These are phyloP conservation scores for Anguilla megastoma DNA, from an alignment of 2,797 vertebrate species.

Conservation along the genomic window DNA sequence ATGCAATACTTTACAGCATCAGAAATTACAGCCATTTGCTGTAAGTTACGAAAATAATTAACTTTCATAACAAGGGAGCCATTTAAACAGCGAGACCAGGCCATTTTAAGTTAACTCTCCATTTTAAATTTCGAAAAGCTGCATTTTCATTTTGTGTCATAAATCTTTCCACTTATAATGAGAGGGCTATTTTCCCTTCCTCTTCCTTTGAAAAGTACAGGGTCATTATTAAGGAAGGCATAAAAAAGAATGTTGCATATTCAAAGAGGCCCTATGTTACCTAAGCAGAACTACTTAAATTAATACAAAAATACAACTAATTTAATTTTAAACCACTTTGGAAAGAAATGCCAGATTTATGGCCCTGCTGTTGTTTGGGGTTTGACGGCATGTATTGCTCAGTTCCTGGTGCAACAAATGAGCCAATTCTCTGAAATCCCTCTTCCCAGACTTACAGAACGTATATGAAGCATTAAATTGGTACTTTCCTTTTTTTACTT, in stretches of 20 bases:
- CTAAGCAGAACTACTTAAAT: slow-evolving; percentile 47
- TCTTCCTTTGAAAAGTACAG: slow-evolving; percentile 59
- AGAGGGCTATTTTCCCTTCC: slow-evolving; percentile 52
- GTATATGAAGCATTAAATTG: background rate
- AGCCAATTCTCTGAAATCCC: background rate
- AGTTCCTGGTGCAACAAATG: background rate
- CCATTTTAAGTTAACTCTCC: slow-evolving; percentile 51
- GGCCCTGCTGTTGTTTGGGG: background rate
- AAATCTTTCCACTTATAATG: slow-evolving; percentile 67
- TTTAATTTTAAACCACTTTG: slow-evolving; percentile 48
- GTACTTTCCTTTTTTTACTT: background rate
- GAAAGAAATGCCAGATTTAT: slow-evolving; percentile 8
- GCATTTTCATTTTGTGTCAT: slow-evolving; percentile 63
- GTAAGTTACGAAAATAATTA: slow-evolving; percentile 39
- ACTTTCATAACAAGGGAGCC: slow-evolving; percentile 3
- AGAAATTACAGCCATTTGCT: slow-evolving; percentile 24
- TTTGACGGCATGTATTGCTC: background rate
- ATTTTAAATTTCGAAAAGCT: slow-evolving; percentile 64
- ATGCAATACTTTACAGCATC: background rate
- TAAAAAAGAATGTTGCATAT: slow-evolving; percentile 49
- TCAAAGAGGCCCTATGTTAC: slow-evolving; percentile 47
- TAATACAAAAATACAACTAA: slow-evolving; percentile 56
- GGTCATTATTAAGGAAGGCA: slow-evolving; percentile 60
- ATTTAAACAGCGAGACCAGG: slow-evolving; percentile 40
- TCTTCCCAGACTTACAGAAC: background rate